These are phyloP conservation scores for Anoplopoma fimbria DNA, from an alignment of 2,113 vertebrate genomes.

Conservation along the genomic window DNA sequence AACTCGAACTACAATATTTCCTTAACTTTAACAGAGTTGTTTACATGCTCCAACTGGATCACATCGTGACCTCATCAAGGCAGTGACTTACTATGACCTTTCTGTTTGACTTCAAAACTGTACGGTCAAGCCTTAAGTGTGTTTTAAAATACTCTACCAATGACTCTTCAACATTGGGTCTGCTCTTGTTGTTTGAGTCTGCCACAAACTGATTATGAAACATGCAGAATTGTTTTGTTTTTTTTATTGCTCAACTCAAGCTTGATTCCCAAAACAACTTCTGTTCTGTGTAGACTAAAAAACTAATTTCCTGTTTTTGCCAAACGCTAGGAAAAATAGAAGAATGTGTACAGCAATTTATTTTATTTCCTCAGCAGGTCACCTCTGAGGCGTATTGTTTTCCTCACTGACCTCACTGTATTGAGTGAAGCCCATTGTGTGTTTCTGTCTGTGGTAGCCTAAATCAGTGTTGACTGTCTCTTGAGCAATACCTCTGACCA, in stretches of 20 bases:
- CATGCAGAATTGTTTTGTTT: not conserved
- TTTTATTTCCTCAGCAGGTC: slow-evolving; percentile 32
- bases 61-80: not conserved
- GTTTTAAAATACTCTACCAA: not conserved
- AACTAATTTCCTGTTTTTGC: slow-evolving; percentile 63
- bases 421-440: not conserved
- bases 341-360: not conserved
- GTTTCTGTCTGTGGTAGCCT: slow-evolving; percentile 1
- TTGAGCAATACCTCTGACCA: slow-evolving; percentile 3
- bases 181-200: not conserved
- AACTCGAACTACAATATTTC: not conserved
- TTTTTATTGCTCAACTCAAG: not conserved
- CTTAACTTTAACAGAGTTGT: not conserved
- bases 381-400: slow-evolving; percentile 26
- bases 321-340: slow-evolving; percentile 22
- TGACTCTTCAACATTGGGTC: not conserved
- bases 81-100: not conserved
- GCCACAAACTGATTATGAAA: not conserved
- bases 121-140: not conserved
- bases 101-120: not conserved
- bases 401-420: slow-evolving; percentile 19
- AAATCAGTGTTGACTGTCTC: slow-evolving; percentile 37
- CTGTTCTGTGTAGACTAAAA: not conserved
- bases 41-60: not conserved
- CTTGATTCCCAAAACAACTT: slow-evolving; percentile 22